phyloP scores from a whole-genome alignment of 2,113 vertebrate species.

The Labrus mixtus region DNA sequence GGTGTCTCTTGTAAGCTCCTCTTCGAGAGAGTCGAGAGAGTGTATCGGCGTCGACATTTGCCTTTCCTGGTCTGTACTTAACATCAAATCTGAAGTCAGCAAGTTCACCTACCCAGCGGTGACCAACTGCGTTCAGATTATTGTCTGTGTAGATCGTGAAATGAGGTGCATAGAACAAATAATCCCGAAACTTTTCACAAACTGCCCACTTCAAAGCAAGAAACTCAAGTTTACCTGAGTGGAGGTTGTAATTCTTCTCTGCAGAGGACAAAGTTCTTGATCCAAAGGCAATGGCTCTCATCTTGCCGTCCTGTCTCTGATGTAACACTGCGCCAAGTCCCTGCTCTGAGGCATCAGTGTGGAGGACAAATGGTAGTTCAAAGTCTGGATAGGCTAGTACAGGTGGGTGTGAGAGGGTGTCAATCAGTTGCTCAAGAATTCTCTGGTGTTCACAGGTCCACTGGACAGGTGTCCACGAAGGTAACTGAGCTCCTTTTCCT shows the following conservation, averaged over 20 bases:
- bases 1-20: too few species aligned
- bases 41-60: too few species aligned
- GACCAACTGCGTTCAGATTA: too few species aligned
- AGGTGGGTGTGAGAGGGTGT: not conserved
- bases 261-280: not conserved
- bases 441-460: too few species aligned
- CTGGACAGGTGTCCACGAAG: too few species aligned
- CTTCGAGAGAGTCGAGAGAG: too few species aligned
- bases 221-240: not conserved
- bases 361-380: not conserved
- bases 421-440: too few species aligned
- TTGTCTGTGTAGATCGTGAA: not conserved
- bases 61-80: too few species aligned
- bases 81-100: too few species aligned
- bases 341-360: not conserved
- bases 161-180: not conserved
- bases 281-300: not conserved
- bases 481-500: too few species aligned
- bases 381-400: not conserved
- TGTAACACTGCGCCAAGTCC: not conserved
- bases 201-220: not conserved
- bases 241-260: not conserved
- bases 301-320: not conserved
- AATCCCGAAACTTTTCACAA: not conserved
- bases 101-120: too few species aligned